Evolutionary conservation across 2,888 invertebrate genomes (phyloP).

Genomic region (Macrosiphum euphorbiae): DNA sequence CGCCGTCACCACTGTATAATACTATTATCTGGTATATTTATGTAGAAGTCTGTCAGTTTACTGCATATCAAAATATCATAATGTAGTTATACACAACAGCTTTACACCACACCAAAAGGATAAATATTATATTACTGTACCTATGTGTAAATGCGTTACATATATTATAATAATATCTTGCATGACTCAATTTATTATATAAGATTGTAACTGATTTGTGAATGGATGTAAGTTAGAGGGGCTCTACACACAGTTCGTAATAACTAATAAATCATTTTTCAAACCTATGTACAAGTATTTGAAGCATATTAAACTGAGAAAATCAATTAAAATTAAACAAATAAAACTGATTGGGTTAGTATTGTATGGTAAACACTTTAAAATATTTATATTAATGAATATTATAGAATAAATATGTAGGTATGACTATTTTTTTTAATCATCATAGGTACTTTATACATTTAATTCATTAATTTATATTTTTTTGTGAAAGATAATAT

Average conservation of each 20-base stretch:
- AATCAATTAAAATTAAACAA: not conserved
- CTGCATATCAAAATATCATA: not conserved
- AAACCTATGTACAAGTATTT: not conserved
- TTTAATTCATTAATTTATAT: not conserved
- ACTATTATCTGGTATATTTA: not conserved
- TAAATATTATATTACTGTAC: not conserved
- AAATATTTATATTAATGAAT: not conserved
- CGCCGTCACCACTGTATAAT: not conserved
- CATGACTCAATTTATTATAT: not conserved
- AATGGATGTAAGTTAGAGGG: not conserved
- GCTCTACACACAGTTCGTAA: not conserved
- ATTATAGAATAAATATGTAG: not conserved
- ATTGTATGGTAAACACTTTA: not conserved
- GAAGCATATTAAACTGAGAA: not conserved
- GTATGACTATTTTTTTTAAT: not conserved
- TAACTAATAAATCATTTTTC: not conserved
- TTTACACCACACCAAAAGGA: not conserved
- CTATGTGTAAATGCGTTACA: not conserved
- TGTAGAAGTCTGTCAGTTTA: constrained; percentile 34
- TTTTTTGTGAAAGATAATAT: not conserved
- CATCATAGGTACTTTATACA: not conserved
- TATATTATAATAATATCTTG: not conserved
- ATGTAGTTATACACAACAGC: not conserved
- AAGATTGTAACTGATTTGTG: not conserved
- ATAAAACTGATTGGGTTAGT: not conserved